These are phyloP conservation scores for Stenolophus ochropezus DNA, from an alignment of 2,888 invertebrate genomes.

Conservation along the genomic window DNA sequence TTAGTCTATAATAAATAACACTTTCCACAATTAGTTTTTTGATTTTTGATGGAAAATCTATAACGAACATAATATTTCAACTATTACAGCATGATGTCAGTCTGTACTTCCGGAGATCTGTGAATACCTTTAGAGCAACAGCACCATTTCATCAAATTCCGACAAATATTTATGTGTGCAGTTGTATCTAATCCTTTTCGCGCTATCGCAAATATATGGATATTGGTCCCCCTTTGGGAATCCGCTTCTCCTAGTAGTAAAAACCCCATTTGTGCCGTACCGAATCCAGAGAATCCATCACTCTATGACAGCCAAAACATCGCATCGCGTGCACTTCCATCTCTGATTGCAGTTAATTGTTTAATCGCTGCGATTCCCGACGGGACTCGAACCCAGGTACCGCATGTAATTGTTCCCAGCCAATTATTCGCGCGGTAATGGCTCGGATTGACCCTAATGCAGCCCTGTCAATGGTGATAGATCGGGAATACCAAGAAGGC, in stretches of 20 bases:
- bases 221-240: background rate
- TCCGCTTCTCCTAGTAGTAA: background rate
- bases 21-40: no score
- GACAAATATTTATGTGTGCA: no score
- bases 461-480: conserved; percentile 71
- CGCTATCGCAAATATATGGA: background rate
- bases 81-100: no score
- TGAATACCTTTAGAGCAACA: no score
- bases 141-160: no score
- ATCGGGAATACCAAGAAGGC: conserved; percentile 67
- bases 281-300: conserved; percentile 61
- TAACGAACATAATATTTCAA: no score
- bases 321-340: conserved; percentile 65
- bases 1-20: no score
- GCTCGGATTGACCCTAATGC: conserved; percentile 69
- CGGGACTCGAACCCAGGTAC: conserved; percentile 25
- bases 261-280: conserved; percentile 64
- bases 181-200: no score
- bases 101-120: no score
- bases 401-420: conserved; percentile 64
- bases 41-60: no score
- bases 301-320: conserved; percentile 62
- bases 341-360: conserved; percentile 71
- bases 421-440: conserved; percentile 66
- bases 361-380: conserved; percentile 67